Percentiles rank a stretch among this genome's conserved stretches.
These are phyloP conservation scores for Drosophila simulans DNA, from an alignment of 1,140 invertebrate species.

Conservation along the genomic window DNA sequence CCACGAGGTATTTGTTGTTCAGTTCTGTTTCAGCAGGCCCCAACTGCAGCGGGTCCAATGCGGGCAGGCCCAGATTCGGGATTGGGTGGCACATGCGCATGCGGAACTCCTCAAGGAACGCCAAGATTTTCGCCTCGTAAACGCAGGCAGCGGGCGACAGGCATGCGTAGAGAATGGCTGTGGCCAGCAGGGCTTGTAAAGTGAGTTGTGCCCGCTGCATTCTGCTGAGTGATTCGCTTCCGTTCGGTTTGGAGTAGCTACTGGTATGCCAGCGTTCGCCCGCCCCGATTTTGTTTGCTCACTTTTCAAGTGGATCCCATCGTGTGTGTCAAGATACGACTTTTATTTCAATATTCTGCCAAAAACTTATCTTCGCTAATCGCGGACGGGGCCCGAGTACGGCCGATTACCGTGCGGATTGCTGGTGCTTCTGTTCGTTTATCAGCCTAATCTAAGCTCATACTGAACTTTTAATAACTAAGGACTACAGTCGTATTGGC, in stretches of 20 bases:
- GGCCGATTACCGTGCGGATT: conserved; percentile 2
- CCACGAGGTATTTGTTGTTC: conserved; percentile 71
- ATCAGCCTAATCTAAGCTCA: conserved; percentile 35
- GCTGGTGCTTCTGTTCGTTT: conserved; percentile 9
- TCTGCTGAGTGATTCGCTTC: conserved; percentile 23
- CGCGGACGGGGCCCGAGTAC: conserved; percentile 17
- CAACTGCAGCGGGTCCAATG: conserved; percentile 65
- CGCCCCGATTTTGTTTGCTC: conserved; percentile 45
- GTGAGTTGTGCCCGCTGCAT: conserved; percentile 25
- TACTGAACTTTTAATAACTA: conserved; percentile 34
- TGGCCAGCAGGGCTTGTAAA: conserved; percentile 29
- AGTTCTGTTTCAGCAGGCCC: conserved; percentile 39
- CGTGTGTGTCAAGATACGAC: conserved; percentile 61
- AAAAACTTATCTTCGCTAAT: conserved; percentile 43
- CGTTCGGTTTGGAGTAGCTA: conserved; percentile 21
- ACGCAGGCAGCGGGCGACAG: conserved; percentile 41
- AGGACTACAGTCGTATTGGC: background rate
- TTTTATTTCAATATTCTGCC: conserved; percentile 30
- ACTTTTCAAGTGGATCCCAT: conserved; percentile 44
- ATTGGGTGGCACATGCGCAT: conserved; percentile 79
- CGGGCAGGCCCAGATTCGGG: conserved; percentile 69
- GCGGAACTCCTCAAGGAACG: conserved; percentile 60
- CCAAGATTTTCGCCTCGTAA: conserved; percentile 47
- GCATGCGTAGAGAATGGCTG: conserved; percentile 31
- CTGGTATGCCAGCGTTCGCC: conserved; percentile 18